These are phyloP conservation scores for Oopsacas minuta DNA, from an alignment of 37 sponge, comb jelly and placozoan species.

Conservation along the genomic window DNA sequence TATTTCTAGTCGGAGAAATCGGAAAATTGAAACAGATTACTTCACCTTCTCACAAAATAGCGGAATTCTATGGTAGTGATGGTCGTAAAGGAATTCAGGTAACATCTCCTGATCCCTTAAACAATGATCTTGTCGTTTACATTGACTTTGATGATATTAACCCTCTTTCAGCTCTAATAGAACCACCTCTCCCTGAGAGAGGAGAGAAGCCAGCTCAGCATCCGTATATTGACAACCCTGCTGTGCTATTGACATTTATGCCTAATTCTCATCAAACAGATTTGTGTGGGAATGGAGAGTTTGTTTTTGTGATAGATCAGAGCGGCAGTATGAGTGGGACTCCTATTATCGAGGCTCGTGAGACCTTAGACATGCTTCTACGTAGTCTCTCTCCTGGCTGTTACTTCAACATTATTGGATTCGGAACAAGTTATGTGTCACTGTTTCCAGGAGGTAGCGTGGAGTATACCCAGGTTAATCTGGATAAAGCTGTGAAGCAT, in stretches of 20 bases:
- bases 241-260: slow-evolving; percentile 54
- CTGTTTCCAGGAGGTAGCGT: slow-evolving; percentile 40
- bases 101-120: not conserved
- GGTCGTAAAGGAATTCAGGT: slow-evolving; percentile 1
- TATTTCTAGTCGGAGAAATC: not conserved
- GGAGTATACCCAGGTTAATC: slow-evolving; percentile 38
- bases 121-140: not conserved
- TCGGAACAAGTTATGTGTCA: slow-evolving; percentile 35
- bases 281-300: slow-evolving; percentile 33
- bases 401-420: slow-evolving; percentile 70
- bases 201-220: not conserved
- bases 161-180: not conserved
- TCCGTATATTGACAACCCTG: slow-evolving; percentile 28
- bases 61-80: not conserved
- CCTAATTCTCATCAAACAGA: slow-evolving; percentile 29
- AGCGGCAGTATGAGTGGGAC: slow-evolving; percentile 68
- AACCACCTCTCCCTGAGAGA: not conserved
- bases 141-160: not conserved
- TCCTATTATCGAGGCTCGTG: slow-evolving; percentile 46
- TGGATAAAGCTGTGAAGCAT: slow-evolving; percentile 41
- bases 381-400: slow-evolving; percentile 64
- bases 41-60: not conserved
- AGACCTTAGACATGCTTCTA: slow-evolving; percentile 60
- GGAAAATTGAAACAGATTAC: not conserved
- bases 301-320: slow-evolving; percentile 61